Conservation (phyloP, 2,113 vertebrate species). For the Tonatia bakeri region DNA sequence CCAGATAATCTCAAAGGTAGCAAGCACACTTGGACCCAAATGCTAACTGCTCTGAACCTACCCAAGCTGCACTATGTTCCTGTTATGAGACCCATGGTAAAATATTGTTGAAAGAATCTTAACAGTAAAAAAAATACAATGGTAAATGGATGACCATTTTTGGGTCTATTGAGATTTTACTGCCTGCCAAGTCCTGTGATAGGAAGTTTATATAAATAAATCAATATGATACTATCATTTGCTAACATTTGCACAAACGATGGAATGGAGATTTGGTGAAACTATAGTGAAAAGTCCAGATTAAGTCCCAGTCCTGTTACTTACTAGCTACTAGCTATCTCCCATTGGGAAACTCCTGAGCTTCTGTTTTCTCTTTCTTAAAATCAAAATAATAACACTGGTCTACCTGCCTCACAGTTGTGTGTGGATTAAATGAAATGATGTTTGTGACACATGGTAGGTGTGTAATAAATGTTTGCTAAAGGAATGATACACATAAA, state of each 20-base stretch:
- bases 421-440: not conserved
- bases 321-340: not conserved
- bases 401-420: not conserved
- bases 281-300: not conserved
- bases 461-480: slow-evolving; percentile 4
- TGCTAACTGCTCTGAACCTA: not conserved
- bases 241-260: not conserved
- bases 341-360: not conserved
- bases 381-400: not conserved
- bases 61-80: not conserved
- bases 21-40: not conserved
- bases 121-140: not conserved
- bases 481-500: not conserved
- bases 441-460: slow-evolving; percentile 17
- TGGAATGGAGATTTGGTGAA: not conserved
- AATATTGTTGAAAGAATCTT: not conserved
- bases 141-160: not conserved
- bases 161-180: not conserved
- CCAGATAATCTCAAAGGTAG: not conserved
- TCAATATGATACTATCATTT: not conserved
- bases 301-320: not conserved
- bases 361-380: not conserved
- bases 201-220: not conserved
- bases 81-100: not conserved
- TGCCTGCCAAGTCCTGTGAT: not conserved